Evolutionary conservation across 2,888 invertebrate species (phyloP), one percentile per base, ranked within the genome.

Genomic region (Pyralis farinalis): DNA sequence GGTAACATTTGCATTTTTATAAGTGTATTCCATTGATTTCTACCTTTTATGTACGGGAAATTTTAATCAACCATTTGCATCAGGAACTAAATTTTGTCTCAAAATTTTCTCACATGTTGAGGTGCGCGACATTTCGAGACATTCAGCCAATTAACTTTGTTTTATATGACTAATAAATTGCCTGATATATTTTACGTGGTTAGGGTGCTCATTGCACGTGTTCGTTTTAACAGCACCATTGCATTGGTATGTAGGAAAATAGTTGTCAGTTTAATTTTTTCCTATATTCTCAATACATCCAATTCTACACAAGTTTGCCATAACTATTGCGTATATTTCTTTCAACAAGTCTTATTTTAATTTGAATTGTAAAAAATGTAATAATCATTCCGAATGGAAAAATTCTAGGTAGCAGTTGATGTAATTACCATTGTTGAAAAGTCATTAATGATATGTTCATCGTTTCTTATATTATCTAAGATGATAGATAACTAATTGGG

Each of bases 181-280:
- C 16, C 16, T 34, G 37, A 32, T 29, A 35, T 28, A 32, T 20
- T 20, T 28, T n/a, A n/a, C n/a, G n/a, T n/a, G n/a, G 36, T 36
- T 28, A 36, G 20, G 36, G 29, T 29, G 29, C 16, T 36, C 7
- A 25, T 34, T 31, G 42, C 47, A 42, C 38, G 41, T 42, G 44
- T 49, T 46, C 33, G 38, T 37, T 48, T 42, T 35, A 37, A 44
- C 12, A 11, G 10, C 30, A 37, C n/a, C 42, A 42, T 46, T 50
- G 47, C 42, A 42, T 46, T 50, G 47, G 43, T 28, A 6, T 31
- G 11, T 36, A 36, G 8, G 6, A 29, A 30, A 30, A 9, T 30
- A 31, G 21, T 29, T 12, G 28, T 29, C 20, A 9, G 28, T 37
- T 37, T 30, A 12, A 20, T 10, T 31, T 37, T 16, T 29, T 10